These are phyloP conservation scores for Acropora yongei DNA, from an alignment of 64 coral and sea anemone species.

Conservation along the genomic window DNA sequence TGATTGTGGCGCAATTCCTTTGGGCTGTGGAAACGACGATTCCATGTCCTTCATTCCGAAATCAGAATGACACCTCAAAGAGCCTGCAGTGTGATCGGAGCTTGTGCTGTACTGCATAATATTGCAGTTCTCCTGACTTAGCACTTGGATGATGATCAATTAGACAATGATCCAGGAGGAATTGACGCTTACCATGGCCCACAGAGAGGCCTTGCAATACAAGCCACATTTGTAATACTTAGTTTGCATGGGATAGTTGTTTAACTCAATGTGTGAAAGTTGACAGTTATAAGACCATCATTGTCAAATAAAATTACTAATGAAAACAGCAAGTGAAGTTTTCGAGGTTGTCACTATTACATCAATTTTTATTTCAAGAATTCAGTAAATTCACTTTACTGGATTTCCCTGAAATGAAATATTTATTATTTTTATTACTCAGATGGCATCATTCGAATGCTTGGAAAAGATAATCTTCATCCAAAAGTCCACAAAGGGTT, in stretches of 20 bases:
- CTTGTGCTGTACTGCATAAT: slow-evolving; percentile 18
- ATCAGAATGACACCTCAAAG: slow-evolving; percentile 25
- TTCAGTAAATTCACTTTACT: too few species aligned
- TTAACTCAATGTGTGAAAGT: background rate
- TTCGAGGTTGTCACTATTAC: background rate
- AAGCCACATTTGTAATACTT: slow-evolving; percentile 34
- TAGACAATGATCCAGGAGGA: background rate
- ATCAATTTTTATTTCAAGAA: background rate
- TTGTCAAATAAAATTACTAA: background rate
- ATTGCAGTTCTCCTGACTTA: slow-evolving; percentile 13
- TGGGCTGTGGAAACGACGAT: background rate
- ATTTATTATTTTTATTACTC: background rate
- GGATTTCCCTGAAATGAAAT: too few species aligned
- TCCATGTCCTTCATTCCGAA: slow-evolving; percentile 13
- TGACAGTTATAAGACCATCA: background rate
- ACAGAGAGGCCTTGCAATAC: background rate
- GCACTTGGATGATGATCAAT: background rate
- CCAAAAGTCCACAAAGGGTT: background rate
- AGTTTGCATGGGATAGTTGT: slow-evolving; percentile 17
- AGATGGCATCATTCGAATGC: background rate
- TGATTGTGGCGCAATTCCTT: slow-evolving; percentile 24
- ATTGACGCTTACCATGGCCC: slow-evolving; percentile 6
- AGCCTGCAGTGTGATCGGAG: slow-evolving; percentile 13
- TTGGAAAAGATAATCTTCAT: background rate
- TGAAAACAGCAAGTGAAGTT: background rate